Base-by-base conservation (phyloP, 37 sponge, comb jelly and placozoan species). In the Diacarnus erythraeanus region DNA sequence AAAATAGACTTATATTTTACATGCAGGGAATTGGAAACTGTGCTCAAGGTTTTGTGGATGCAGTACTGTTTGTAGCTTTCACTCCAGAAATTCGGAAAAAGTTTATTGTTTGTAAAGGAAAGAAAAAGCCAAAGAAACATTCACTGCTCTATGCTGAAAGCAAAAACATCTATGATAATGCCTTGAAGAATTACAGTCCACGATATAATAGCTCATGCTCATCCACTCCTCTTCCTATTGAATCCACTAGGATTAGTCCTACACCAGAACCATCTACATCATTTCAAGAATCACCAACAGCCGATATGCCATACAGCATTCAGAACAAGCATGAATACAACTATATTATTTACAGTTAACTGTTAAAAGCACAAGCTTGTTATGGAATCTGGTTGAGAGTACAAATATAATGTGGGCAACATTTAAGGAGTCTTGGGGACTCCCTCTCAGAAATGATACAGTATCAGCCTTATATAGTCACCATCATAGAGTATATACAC, bases 11-110 rank as follows among this genome's bases (percentile, higher is more conserved):
- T n/a, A n/a, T n/a, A n/a, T n/a, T n/a, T n/a, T n/a, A n/a, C n/a
- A n/a, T 61, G 8, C 51, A 85, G 86, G 86, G 86, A 27, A 78
- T 85, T 23, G 86, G 86, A 22, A 73, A 85, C 54, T 85, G 78
- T 42, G 86, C 73, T 38, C 86, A 85, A 59, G 86, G 86, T 10
- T 40, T 78, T 42, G 74, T 72, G 17, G 71, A 85, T 76, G 86
- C 79, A 43, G 36, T 85, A 1, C 65, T 85, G 10, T 85, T 85
- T 36, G 74, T 78, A 18, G 8, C 78, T 41, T 77, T 78, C 56
- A 78, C 86, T 22, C 35, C 51, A 27, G 29, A 84, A 12, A 77
- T 77, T 22, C 76, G 84, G 34, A 69, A 69, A 39, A 69, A 20
- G 8, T 36, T 23, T 25, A 23, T 63, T 4, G 8, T 63, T 63